Evolutionary conservation across 1,140 invertebrate species (phyloP), one percentile per base, ranked within the genome.

Genomic region (Bombyx mori): DNA sequence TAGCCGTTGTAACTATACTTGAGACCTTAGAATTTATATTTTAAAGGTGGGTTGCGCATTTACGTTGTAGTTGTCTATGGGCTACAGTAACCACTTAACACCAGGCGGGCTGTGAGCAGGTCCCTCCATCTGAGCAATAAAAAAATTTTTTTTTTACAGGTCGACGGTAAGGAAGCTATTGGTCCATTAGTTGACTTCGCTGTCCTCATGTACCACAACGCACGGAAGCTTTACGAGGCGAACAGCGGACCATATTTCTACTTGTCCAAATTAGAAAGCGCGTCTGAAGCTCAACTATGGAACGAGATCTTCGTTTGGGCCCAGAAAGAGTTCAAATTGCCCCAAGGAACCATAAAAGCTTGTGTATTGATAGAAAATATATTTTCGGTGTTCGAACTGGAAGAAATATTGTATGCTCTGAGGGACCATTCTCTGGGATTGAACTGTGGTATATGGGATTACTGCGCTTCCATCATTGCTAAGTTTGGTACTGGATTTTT

Each of bases 361-460:
- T 93, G 92, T 73, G 92, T 94, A 35, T 77, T 94, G 7, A 93
- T 94, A 63, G 93, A 94, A 77, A 93, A 93, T 79, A 90, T 94
- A 59, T 68, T 93, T 12, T 91, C 92, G 0, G 86, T 88, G 7
- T 93, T 92, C 88, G 90, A 93, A 82, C 89, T 93, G 86, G 91
- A 94, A 46, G 90, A 92, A 68, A 94, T 94, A 61, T 84, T 94
- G 18, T 93, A 89, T 77, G 91, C 90, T 46, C 71, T 94, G 18
- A 88, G 80, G 62, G 90, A 93, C 45, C 91, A 94, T 82, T 92
- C 92, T 12, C 76, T 93, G 42, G 93, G 93, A 18, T 81, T 94
- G 1, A 94, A 94, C 69, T 94, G 92, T 86, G 93, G 93, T 6
- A 93, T 93, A 62, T 94, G 93, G 93, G 93, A 94, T 77, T 94